Evolutionary conservation across 2,888 invertebrate species (phyloP).

Genomic region (Rhagophthalmus giganteus): DNA sequence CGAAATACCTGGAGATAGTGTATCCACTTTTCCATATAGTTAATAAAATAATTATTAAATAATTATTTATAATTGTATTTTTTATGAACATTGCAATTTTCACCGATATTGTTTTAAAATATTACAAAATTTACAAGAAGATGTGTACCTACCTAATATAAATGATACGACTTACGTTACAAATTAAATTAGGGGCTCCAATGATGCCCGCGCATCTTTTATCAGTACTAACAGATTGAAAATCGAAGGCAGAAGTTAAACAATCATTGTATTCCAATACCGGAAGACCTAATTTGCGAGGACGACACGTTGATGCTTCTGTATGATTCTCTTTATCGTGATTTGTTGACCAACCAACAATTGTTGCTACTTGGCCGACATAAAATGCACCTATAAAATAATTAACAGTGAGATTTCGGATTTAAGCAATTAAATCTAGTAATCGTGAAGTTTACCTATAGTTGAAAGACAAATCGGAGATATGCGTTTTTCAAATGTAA

Average conservation of each 20-base stretch:
- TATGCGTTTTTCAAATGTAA: slow-evolving; percentile 58
- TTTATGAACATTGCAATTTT: too few species aligned
- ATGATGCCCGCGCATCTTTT: slow-evolving; percentile 62
- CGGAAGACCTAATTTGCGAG: slow-evolving; percentile 60
- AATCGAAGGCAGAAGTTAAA: slow-evolving; percentile 48
- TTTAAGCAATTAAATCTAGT: too few species aligned
- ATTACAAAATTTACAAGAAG: slow-evolving; percentile 8
- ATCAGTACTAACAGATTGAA: slow-evolving; percentile 53
- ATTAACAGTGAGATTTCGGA: too few species aligned
- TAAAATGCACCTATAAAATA: slow-evolving; percentile 52
- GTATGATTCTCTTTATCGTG: slow-evolving; percentile 33
- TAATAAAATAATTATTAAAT: too few species aligned
- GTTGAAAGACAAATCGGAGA: slow-evolving; percentile 63
- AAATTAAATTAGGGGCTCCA: slow-evolving; percentile 57
- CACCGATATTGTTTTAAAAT: slow-evolving; percentile 2
- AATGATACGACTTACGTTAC: slow-evolving; percentile 56
- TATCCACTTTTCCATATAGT: too few species aligned
- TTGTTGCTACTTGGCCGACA: slow-evolving; percentile 59
- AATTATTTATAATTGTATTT: too few species aligned
- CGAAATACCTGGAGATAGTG: too few species aligned
- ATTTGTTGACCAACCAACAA: slow-evolving; percentile 55
- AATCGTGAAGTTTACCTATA: too few species aligned
- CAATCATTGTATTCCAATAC: slow-evolving; percentile 57
- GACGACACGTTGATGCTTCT: slow-evolving; percentile 55
- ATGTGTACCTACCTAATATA: too few species aligned